Base-by-base conservation (phyloP, 1,140 invertebrate genomes). In the Ips typographus region DNA sequence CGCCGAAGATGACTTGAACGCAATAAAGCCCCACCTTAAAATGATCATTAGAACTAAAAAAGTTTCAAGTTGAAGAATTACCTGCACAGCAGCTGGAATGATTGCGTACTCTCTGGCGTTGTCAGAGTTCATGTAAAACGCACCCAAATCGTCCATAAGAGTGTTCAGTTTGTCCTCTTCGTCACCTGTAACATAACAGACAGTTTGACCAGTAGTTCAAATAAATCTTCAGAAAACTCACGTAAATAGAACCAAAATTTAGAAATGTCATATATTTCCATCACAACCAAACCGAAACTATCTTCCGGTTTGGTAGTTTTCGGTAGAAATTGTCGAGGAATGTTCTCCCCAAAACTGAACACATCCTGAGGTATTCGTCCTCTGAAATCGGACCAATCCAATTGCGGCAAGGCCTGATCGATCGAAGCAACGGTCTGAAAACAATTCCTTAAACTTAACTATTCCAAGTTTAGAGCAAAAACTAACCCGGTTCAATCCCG, bases 211-310 rank as follows among this genome's bases (percentile, higher is more conserved):
- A 22, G 22, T 22, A 22, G 22, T 7, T 42, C 6, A 22, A 59
- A 42, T 4, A 40, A 7, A 40, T 7, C 7, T 59, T 40, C 1
- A 59, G 4, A 5, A 59, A 47, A 56, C 60, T 53, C 3, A 66
- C 69, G 53, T n/a, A 61, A 51, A 73, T 68, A 72, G 44, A 73
- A 37, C 77, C 77, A 78, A 70, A 78, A 78, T 72, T 78, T 78
- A 5, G 74, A 76, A 43, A 70, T 60, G 65, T 78, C 77, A 65
- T 76, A 77, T 40, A 78, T 64, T 58, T 78, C 77, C 1, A 65
- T 72, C 3, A 78, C 71, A 2, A 62, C 57, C 40, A 77, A 63
- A 65, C 77, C 75, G 3, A 78, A 60, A 43, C 40, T 59, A 65
- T 73, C 70, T 39, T 60, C 58, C 1, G 63, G 65, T 61, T 63